A percentile compares a stretch with the other conserved stretches of the same genome.
phyloP scores from a whole-genome alignment of 2,888 invertebrate genomes.

The Platycheirus rosarum region DNA sequence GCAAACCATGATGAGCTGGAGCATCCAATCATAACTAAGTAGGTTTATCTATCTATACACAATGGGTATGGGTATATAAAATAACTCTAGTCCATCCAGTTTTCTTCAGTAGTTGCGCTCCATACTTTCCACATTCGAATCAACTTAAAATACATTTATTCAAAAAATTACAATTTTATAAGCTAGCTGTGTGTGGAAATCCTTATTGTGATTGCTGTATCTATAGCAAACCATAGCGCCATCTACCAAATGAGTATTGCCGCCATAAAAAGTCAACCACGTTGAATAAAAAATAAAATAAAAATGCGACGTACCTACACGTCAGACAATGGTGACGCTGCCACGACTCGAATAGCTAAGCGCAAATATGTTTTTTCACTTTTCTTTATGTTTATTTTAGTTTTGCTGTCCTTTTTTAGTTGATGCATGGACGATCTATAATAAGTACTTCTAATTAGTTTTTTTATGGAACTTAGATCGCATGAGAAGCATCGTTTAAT shows the following conservation, averaged over 20 bases:
- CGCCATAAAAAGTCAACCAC: slow-evolving; percentile 20
- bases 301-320: slow-evolving; percentile 13
- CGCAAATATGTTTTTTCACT: slow-evolving; percentile 45
- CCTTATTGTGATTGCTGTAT: slow-evolving; percentile 27
- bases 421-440: too few species aligned
- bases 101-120: neutral
- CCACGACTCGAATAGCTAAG: neutral
- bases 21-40: slow-evolving; percentile 55
- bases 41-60: too few species aligned
- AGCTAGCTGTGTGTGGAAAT: slow-evolving; percentile 15
- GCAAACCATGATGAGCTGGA: slow-evolving; percentile 31
- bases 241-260: slow-evolving; percentile 31
- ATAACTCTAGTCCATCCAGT: slow-evolving; percentile 25
- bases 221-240: slow-evolving; percentile 36
- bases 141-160: slow-evolving; percentile 52
- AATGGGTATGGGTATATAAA: neutral
- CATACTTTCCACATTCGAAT: slow-evolving; percentile 20
- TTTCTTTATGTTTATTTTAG: slow-evolving; percentile 21
- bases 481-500: too few species aligned
- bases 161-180: slow-evolving; percentile 58
- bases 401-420: neutral
- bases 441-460: too few species aligned
- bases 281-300: neutral
- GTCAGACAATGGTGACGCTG: neutral
- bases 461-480: too few species aligned